Evolutionary conservation across 2,888 invertebrate species (phyloP), one percentile per base, ranked within the genome.

Genomic region (Strigamia transsilvanica): DNA sequence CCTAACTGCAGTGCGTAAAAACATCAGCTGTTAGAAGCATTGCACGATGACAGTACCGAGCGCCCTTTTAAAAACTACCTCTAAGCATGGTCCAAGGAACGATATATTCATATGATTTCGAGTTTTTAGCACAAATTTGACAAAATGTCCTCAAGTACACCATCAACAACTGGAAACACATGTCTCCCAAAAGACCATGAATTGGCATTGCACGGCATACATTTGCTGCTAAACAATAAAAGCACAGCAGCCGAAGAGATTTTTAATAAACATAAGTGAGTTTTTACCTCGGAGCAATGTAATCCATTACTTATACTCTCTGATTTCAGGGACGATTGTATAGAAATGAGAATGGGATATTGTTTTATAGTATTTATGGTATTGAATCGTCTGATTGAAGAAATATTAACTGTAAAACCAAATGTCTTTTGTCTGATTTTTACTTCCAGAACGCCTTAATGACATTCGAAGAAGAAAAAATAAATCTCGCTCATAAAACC

Each of bases 381-480:
- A 87, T 41, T n/a, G 41, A n/a, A n/a, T 78, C 27, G 6, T 6
- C 27, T 6, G 78, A 23, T 21, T 18, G 6, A 21, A 18, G 5
- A 18, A 21, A 78, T 7, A 78, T 7, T 5, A 23, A 6, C 5
- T 27, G 56, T 82, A 34, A 7, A 56, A 23, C 13, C 12, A 4
- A 46, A 21, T 32, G 9, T 32, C n/a, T 38, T 42, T 41, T 6
- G 46, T 10, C 73, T 77, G n/a, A 79, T 82, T 80, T 88, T 88
- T 77, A 85, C 92, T 92, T 18, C 18, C 18, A 51, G 51, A 92
- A 92, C 88, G 92, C 92, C 0, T 86, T 93, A 80, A 92, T 93
- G 91, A 91, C 92, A 12, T 92, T 92, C 86, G 93, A 93, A 87
- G 92, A 92, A 23, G 92, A 92, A 56, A 92, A 91, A 87, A 88